Evolutionary conservation across 2,888 invertebrate genomes (phyloP), one percentile per base, ranked within the genome.

Genomic region (Meiosimyza decipiens): DNA sequence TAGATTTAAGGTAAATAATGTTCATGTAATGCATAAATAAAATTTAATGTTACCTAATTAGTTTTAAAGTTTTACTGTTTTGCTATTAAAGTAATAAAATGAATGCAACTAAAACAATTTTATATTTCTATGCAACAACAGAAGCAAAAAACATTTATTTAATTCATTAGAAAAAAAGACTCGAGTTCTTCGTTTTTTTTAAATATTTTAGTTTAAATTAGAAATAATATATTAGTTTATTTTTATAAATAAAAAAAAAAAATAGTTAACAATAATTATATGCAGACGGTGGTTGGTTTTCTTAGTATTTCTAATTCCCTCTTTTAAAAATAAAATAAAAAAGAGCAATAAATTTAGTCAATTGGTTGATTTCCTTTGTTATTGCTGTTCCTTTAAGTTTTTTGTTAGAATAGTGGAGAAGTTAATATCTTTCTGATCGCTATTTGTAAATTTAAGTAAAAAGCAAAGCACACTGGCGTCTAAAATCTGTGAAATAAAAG

Each of bases 381-480:
- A 33, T 71, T 15, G 47, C 49, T 67, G 67, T 67, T 67, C 18
- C 15, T 62, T 9, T 63, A 33, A 66, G 28, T 68, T 16, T 59
- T 33, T 54, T 51, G 18, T 64, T 55, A 40, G 64, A 16, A 49
- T 47, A 22, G 33, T 55, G 49, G 33, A 18, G 33, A 62, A 52
- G 55, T 55, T 57, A 54, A 13, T 57, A 7, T 49, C 47, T 40
- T 66, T 52, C 22, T 68, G 55, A 62, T 57, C 60, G 71, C 67
- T 71, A 65, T 59, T 71, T 74, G 69, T 73, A 47, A 71, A 75
- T 74, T 71, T 75, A 22, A 65, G 74, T 66, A 74, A 71, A 73
- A 76, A 74, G 75, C 76, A 77, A 78, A 77, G 75, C 79, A 76
- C 78, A 78, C 76, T 79, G 78, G 79, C 77, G 75, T 76, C 76